Evolutionary conservation across 2,888 invertebrate species (phyloP).

Genomic region (Macrosoma leucophasiata): DNA sequence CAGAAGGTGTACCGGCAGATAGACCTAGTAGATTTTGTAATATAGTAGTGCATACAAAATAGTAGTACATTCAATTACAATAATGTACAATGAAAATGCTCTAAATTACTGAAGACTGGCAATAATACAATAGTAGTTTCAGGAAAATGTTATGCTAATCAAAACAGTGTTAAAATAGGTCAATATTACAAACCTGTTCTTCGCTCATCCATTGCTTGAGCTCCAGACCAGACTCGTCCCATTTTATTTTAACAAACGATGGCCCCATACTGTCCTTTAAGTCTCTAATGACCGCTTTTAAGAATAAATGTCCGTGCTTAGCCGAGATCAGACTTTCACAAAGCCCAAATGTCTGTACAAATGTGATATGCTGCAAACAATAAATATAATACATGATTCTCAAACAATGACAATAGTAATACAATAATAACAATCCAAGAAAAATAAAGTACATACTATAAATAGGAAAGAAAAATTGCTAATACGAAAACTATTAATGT

Average conservation of each 20-base stretch:
- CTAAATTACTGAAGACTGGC: too few species aligned
- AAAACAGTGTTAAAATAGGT: background rate
- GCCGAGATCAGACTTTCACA: constrained; percentile 48
- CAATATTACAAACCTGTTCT: constrained; percentile 42
- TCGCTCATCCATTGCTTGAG: constrained; percentile 63
- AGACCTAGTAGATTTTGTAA: background rate
- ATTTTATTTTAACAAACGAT: constrained; percentile 59
- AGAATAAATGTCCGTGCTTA: constrained; percentile 53
- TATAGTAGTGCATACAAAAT: background rate
- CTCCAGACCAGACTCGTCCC: constrained; percentile 58
- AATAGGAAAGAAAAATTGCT: too few species aligned
- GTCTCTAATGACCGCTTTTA: constrained; percentile 53
- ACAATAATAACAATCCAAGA: too few species aligned
- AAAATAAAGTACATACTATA: too few species aligned
- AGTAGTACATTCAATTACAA: too few species aligned
- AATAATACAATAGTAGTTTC: too few species aligned
- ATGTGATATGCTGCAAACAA: constrained; percentile 56
- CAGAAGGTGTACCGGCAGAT: too few species aligned
- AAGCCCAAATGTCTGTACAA: constrained; percentile 46
- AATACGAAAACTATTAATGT: too few species aligned
- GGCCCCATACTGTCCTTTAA: constrained; percentile 65
- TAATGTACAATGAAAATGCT: too few species aligned
- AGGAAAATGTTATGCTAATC: too few species aligned
- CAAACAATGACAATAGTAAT: background rate
- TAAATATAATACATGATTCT: constrained; percentile 9